Evolutionary conservation across 1,140 invertebrate species (phyloP).

Genomic region (Calliopsis andreniformis): DNA sequence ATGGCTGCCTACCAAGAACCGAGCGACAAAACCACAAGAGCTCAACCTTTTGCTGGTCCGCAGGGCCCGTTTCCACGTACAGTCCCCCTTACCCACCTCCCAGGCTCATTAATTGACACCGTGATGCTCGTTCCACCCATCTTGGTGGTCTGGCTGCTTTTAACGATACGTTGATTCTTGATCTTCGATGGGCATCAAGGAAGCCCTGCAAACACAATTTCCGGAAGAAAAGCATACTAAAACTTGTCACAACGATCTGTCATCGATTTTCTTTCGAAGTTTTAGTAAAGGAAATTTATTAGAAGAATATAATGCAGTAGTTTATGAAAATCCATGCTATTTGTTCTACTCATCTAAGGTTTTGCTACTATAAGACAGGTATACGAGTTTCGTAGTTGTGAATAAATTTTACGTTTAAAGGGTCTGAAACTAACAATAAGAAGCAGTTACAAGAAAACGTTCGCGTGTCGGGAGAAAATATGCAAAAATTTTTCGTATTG

Average conservation of each 20-base stretch:
- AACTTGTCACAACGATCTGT: no score
- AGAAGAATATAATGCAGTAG: no score
- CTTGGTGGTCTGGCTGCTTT: slow-evolving; percentile 75
- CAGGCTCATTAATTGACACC: slow-evolving; percentile 79
- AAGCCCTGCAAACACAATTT: slow-evolving; percentile 2
- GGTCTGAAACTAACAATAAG: no score
- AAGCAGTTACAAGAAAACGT: not conserved
- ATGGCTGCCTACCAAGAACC: slow-evolving; percentile 77
- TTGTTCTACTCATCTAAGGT: no score
- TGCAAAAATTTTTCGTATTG: slow-evolving; percentile 20
- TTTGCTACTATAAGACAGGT: no score
- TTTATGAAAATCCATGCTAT: no score
- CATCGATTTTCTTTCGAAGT: no score
- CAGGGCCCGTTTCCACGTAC: slow-evolving; percentile 58
- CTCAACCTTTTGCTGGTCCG: slow-evolving; percentile 67
- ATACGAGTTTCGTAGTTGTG: no score
- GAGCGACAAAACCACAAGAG: slow-evolving; percentile 76
- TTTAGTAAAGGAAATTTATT: no score
- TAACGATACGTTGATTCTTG: slow-evolving; percentile 65
- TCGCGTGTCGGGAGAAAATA: not conserved
- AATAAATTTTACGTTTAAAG: not conserved
- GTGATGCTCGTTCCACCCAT: slow-evolving; percentile 72
- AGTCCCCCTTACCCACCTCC: slow-evolving; percentile 30
- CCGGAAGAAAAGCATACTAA: slow-evolving; percentile 19
- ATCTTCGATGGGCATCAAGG: slow-evolving; percentile 4